Percentiles rank a stretch among this genome's conserved stretches.
These are phyloP conservation scores for Eubucco bourcierii DNA, from an alignment of 2,113 vertebrate genomes.

Conservation along the genomic window DNA sequence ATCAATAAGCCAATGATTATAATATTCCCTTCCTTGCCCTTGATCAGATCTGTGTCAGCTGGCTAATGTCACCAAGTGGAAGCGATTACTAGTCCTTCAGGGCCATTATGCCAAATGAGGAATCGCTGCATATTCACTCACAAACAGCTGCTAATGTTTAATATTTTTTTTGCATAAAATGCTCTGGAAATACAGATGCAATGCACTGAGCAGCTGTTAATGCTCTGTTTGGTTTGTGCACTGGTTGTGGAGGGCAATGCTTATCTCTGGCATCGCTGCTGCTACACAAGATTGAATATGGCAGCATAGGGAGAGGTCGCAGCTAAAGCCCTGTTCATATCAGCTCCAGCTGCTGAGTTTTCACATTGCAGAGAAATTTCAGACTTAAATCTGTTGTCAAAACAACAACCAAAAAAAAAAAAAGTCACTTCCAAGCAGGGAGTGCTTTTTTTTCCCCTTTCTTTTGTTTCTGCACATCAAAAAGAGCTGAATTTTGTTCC, in stretches of 20 bases:
- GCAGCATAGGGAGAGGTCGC: background rate
- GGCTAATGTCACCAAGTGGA: background rate
- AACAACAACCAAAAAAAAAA: background rate
- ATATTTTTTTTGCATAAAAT: background rate
- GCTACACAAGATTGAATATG: background rate
- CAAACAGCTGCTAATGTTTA: slow-evolving; percentile 51
- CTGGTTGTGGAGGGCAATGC: background rate
- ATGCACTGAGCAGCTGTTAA: slow-evolving; percentile 24
- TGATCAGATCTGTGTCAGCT: background rate
- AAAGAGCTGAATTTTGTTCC: background rate
- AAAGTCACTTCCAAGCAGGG: background rate
- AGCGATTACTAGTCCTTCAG: slow-evolving; percentile 35
- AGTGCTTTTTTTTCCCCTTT: background rate
- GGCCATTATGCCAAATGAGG: slow-evolving; percentile 29
- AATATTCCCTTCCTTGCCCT: background rate
- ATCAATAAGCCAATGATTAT: slow-evolving; percentile 18
- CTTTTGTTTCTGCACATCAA: slow-evolving; percentile 15
- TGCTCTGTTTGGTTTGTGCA: background rate
- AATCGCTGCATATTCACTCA: background rate
- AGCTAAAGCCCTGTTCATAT: background rate
- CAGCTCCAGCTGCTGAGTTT: slow-evolving; percentile 13
- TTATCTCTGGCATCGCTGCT: background rate
- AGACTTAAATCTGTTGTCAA: background rate
- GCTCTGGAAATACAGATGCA: slow-evolving; percentile 15
- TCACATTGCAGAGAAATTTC: background rate